Percentiles rank a stretch among this genome's conserved stretches.
Conservation (phyloP, 2,888 invertebrate species). For the Noctua fimbriata region DNA sequence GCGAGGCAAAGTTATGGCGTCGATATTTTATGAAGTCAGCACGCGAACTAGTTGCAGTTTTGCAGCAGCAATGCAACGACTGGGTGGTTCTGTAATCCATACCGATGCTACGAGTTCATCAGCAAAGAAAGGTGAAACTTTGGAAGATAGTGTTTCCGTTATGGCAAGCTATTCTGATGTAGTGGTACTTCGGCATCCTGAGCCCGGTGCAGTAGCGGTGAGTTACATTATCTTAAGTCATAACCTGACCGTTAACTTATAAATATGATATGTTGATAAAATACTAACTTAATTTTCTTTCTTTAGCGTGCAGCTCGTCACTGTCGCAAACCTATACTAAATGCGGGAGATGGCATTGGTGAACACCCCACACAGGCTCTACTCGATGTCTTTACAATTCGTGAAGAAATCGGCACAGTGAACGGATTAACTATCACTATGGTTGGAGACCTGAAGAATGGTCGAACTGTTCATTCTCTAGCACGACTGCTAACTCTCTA, state of each 20-base stretch:
- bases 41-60: slow-evolving; percentile 99
- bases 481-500: slow-evolving; percentile 98
- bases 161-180: slow-evolving; percentile 98
- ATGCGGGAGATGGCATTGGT: slow-evolving; percentile 99
- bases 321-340: slow-evolving; percentile 97
- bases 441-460: slow-evolving; percentile 99
- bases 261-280: background rate
- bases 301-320: slow-evolving; percentile 94
- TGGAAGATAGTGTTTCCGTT: slow-evolving; percentile 96
- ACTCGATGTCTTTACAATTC: slow-evolving; percentile 98
- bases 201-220: slow-evolving; percentile 97
- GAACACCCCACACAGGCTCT: slow-evolving; percentile 99
- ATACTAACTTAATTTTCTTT: slow-evolving; percentile 28
- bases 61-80: slow-evolving; percentile 98
- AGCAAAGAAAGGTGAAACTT: slow-evolving; percentile 98
- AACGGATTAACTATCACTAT: slow-evolving; percentile 99
- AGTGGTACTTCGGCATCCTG: slow-evolving; percentile 98
- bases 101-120: slow-evolving; percentile 98
- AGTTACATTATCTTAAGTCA: slow-evolving; percentile 72
- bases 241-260: background rate
- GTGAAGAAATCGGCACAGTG: slow-evolving; percentile 99
- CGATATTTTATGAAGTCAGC: slow-evolving; percentile 99
- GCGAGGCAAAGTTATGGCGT: slow-evolving; percentile 98
- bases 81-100: slow-evolving; percentile 97
- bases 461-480: slow-evolving; percentile 99